Base-by-base conservation (phyloP, 2,888 invertebrate species). In the Amphipoea lucens region DNA sequence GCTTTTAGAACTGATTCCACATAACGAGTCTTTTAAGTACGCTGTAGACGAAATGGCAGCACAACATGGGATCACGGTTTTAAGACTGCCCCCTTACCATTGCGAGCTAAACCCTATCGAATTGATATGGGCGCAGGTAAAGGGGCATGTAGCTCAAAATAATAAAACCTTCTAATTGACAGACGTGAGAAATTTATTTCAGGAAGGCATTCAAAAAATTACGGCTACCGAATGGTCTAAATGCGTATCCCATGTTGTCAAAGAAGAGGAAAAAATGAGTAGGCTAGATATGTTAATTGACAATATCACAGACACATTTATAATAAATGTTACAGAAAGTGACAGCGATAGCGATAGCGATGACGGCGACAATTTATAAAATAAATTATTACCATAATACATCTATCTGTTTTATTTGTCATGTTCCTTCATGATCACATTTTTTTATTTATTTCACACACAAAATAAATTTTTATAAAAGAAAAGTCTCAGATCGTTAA, bases 301-400 rank as follows among this genome's bases (percentile, higher is more conserved):
- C 73, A 73, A 73, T 71, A 71, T 60, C 71, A 71, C 71, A 71
- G 57, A 71, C 71, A 60, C 51, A 66, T 66, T 78, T 69, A 69
- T 79, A 74, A 79, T 74, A 45, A 45, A 45, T 45, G 74, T 82
- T 67, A 78, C 83, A 69, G 83, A 81, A 74, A 81, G 80, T 74
- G 80, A 80, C 69, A 68, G 68, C 68, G 68, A 68, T 51, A 78
- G 83, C 68, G 68, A 68, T 68, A 78, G 83, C 73, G 77, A 77
- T 81, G 70, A 71, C 75, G 68, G 60, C 67, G 75, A 74, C 74
- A 45, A 76, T 76, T 7, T 70, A 36, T 68, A 51, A 68, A 68
- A 68, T 68, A 68, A 68, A 68, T 51, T 68, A 68, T 68, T 68
- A 68, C 48, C 68, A 68, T 68, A 68, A 68, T 68, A 68, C 68